phyloP scores from a whole-genome alignment of 1,140 invertebrate genomes.

The Eumaeus atala region DNA sequence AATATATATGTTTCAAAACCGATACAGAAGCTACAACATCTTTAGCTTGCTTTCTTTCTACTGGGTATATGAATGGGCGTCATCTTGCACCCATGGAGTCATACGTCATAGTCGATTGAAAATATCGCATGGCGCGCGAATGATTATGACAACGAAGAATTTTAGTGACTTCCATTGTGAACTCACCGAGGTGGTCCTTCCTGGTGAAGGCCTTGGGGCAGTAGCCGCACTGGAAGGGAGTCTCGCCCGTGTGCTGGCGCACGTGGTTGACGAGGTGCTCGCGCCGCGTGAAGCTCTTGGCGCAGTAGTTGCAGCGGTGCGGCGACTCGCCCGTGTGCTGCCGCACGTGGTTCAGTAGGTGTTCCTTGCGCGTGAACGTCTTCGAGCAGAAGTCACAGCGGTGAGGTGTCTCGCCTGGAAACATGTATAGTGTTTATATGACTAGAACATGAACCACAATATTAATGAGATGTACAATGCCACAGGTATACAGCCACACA shows the following conservation, averaged over 20 bases:
- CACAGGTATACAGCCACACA: too few species aligned
- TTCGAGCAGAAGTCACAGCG: constrained; percentile 89
- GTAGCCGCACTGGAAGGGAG: constrained; percentile 88
- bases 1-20: too few species aligned
- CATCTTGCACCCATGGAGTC: too few species aligned
- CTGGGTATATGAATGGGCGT: too few species aligned
- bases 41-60: too few species aligned
- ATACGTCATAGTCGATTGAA: too few species aligned
- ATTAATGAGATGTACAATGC: too few species aligned
- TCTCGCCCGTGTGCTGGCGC: constrained; percentile 90
- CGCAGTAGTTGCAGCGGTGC: constrained; percentile 86
- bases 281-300: constrained; percentile 87
- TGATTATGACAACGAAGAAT: too few species aligned
- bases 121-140: too few species aligned
- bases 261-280: constrained; percentile 88
- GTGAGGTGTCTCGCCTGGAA: constrained; percentile 86
- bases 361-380: constrained; percentile 88
- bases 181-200: constrained; percentile 84
- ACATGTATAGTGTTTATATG: constrained; percentile 11
- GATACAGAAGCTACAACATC: too few species aligned
- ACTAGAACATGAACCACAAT: too few species aligned
- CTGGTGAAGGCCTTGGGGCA: constrained; percentile 89
- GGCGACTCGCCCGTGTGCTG: constrained; percentile 89
- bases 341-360: constrained; percentile 87
- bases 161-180: too few species aligned